phyloP scores from a whole-genome alignment of 2,888 invertebrate genomes.

The Baccha elongata region DNA sequence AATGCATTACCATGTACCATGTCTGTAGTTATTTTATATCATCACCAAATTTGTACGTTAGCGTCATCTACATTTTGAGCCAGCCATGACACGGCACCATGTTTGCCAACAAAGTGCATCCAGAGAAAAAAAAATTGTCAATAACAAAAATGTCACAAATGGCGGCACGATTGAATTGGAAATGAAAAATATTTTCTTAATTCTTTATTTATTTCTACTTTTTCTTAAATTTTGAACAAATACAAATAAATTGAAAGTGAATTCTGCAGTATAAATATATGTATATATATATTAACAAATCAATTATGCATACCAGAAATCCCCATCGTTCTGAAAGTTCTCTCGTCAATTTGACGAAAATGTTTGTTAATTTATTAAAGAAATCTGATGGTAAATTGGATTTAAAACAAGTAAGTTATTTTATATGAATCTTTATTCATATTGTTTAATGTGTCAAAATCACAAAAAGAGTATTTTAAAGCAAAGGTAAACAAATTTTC shows the following conservation, averaged over 20 bases:
- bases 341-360: conserved; percentile 80
- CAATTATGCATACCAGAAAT: conserved; percentile 22
- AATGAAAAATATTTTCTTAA: conserved; percentile 9
- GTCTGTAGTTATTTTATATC: no score
- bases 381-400: conserved; percentile 80
- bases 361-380: conserved; percentile 81
- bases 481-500: conserved; percentile 66
- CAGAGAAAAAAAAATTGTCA: conserved; percentile 13
- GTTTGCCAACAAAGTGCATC: conserved; percentile 15
- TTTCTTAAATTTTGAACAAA: not conserved
- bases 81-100: not conserved
- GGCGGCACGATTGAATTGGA: conserved; percentile 27
- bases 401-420: conserved; percentile 79
- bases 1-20: no score
- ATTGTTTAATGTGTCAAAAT: not conserved
- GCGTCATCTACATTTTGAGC: not conserved
- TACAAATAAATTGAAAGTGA: not conserved
- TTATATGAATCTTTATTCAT: not conserved
- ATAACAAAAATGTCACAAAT: conserved; percentile 22
- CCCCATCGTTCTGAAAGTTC: conserved; percentile 80
- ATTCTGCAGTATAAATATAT: no score
- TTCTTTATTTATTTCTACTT: not conserved
- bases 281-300: not conserved
- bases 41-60: no score
- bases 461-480: not conserved